Percentiles rank a stretch among this genome's conserved stretches.
Conservation (phyloP, 2,888 invertebrate genomes). For the Silvanus unidentatus region DNA sequence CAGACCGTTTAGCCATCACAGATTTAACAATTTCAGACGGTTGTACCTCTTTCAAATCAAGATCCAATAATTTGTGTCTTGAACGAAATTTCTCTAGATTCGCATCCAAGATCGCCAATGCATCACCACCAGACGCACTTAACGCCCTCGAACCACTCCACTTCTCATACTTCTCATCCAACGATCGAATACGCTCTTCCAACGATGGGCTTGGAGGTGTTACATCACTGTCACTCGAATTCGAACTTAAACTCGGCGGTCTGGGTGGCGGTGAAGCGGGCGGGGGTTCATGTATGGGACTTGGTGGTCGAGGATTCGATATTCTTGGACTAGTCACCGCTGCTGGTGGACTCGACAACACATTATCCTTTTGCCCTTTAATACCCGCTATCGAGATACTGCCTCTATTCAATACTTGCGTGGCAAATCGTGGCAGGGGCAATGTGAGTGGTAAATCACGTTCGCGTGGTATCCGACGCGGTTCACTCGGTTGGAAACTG, state of each 20-base stretch:
- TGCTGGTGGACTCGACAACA: constrained; percentile 42
- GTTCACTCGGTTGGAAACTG: constrained; percentile 65
- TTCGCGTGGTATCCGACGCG: constrained; percentile 56
- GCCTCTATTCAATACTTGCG: constrained; percentile 39
- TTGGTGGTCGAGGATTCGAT: constrained; percentile 38
- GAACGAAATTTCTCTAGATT: constrained; percentile 53
- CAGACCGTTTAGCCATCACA: constrained; percentile 83
- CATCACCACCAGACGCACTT: constrained; percentile 53
- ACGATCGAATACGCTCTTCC: constrained; percentile 84
- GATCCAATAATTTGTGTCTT: constrained; percentile 70
- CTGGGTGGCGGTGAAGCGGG: constrained; percentile 62
- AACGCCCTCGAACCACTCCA: constrained; percentile 70
- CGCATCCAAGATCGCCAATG: constrained; percentile 49
- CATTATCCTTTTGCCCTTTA: constrained; percentile 42
- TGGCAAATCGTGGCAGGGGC: constrained; percentile 84
- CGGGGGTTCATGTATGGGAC: constrained; percentile 46
- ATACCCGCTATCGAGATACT: constrained; percentile 44
- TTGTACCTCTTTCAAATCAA: constrained; percentile 61
- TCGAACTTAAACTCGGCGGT: constrained; percentile 70
- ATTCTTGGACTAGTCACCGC: constrained; percentile 49
- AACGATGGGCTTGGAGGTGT: constrained; percentile 70
- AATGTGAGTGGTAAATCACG: constrained; percentile 68
- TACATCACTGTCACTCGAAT: constrained; percentile 63
- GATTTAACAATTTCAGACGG: constrained; percentile 93
- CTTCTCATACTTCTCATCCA: constrained; percentile 90